Conservation (phyloP, 2,888 invertebrate genomes). For the Palloptera scutellata region DNA sequence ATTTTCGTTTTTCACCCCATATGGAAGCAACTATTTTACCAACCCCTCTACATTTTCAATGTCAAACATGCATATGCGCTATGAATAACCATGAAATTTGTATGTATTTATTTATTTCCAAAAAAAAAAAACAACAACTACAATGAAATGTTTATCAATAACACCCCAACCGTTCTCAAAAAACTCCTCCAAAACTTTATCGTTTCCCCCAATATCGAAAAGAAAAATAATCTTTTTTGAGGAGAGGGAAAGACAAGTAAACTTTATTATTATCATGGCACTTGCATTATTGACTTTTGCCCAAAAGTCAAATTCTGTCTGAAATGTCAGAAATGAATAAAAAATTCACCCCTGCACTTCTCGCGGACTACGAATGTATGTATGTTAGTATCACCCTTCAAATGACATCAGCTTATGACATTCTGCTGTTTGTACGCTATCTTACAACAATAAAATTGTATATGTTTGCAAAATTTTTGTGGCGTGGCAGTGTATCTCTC, state of each 20-base stretch:
- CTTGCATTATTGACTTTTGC: constrained; percentile 42
- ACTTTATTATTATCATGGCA: constrained; percentile 32
- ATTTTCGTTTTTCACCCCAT: too few species aligned
- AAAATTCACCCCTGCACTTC: not conserved
- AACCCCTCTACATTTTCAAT: too few species aligned
- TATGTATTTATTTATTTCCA: not conserved
- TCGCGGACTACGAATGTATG: not conserved
- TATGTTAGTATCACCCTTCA: not conserved
- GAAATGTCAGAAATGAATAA: constrained; percentile 21
- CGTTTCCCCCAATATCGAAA: too few species aligned
- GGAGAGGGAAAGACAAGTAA: not conserved
- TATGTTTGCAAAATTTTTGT: not conserved
- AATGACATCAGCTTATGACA: not conserved
- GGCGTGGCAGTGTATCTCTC: not conserved
- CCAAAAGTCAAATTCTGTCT: constrained; percentile 38
- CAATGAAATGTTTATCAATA: constrained; percentile 31
- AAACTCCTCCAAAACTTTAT: too few species aligned
- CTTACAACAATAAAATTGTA: not conserved
- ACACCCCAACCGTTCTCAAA: not conserved
- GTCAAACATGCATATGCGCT: constrained; percentile 5
- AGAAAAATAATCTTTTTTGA: too few species aligned
- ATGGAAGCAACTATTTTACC: too few species aligned
- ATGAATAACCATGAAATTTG: constrained; percentile 16
- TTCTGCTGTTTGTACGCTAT: not conserved
- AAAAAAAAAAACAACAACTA: constrained; percentile 8